A percentile compares a stretch with the other conserved stretches of the same genome.
Evolutionary conservation across 92 coral and sea anemone species (phyloP).

Genomic region (Zoanthus gigantus): DNA sequence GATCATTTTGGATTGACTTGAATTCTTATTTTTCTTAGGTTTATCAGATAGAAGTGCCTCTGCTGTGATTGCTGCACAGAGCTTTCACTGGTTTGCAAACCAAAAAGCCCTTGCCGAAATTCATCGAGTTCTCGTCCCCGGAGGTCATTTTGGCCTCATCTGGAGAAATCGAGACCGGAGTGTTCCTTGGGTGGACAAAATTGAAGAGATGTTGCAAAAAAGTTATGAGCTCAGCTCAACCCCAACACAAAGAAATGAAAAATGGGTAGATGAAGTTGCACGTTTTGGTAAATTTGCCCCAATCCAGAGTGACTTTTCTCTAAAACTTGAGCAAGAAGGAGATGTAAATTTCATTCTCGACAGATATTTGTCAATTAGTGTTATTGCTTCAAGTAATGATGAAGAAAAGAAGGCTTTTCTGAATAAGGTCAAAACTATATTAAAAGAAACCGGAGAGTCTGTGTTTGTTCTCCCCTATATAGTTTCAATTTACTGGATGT

Average conservation of each 20-base stretch:
- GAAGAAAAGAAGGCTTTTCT: conserved; percentile 14
- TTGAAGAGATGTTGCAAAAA: conserved; percentile 13
- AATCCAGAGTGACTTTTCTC: conserved; percentile 17
- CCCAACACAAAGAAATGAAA: conserved; percentile 3
- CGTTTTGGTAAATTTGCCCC: conserved; percentile 24
- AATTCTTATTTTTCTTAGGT: background rate
- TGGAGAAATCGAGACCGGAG: conserved; percentile 27
- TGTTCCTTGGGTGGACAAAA: conserved; percentile 24
- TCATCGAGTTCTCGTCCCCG: conserved; percentile 60
- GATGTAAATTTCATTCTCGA: conserved; percentile 12
- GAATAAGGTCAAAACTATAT: background rate
- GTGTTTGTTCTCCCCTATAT: background rate
- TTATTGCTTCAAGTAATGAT: conserved; percentile 13
- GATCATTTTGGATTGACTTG: conserved; percentile 60
- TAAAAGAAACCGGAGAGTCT: conserved; percentile 14
- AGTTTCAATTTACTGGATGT: conserved; percentile 35
- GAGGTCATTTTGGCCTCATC: conserved; percentile 61
- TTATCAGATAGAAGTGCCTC: background rate
- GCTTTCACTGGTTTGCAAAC: conserved; percentile 50
- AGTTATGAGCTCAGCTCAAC: background rate
- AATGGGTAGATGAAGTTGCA: conserved; percentile 11
- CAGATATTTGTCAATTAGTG: conserved; percentile 26
- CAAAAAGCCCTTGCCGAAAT: conserved; percentile 63
- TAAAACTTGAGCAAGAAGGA: conserved; percentile 11
- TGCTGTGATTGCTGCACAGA: conserved; percentile 44